Evolutionary conservation across 2,888 invertebrate species (phyloP).

Genomic region (Apamea anceps): DNA sequence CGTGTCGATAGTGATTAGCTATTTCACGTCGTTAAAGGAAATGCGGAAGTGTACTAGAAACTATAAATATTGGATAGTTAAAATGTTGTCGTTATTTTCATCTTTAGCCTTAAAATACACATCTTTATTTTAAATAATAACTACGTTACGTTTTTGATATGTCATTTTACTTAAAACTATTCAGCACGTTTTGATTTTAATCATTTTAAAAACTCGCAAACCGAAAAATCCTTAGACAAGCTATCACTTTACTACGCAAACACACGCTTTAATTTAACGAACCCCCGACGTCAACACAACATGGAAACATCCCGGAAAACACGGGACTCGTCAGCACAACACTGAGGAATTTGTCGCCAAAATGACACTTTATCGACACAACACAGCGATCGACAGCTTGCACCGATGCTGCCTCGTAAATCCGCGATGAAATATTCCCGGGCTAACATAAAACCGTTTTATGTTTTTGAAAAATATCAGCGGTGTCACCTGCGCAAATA

Average conservation of each 20-base stretch:
- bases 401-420: slow-evolving; percentile 68
- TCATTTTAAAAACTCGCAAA: neutral
- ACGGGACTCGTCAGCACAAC: slow-evolving; percentile 64
- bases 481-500: slow-evolving; percentile 57
- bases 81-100: neutral
- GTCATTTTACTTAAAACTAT: neutral
- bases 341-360: slow-evolving; percentile 73
- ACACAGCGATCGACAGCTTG: slow-evolving; percentile 60
- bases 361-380: slow-evolving; percentile 74
- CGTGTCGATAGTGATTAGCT: slow-evolving; percentile 3
- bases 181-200: neutral
- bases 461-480: slow-evolving; percentile 60
- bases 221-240: slow-evolving; percentile 1
- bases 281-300: slow-evolving; percentile 24
- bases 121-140: neutral
- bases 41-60: neutral
- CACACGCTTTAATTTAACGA: slow-evolving; percentile 45
- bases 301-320: slow-evolving; percentile 54
- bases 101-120: neutral
- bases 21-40: neutral
- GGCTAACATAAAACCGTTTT: slow-evolving; percentile 61
- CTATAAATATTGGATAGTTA: neutral
- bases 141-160: neutral
- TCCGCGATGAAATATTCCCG: slow-evolving; percentile 66
- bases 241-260: slow-evolving; percentile 7